Percentiles rank a stretch among this genome's conserved stretches.
phyloP scores from a whole-genome alignment of 2,888 invertebrate species.

The Drosophila austrosaltans region DNA sequence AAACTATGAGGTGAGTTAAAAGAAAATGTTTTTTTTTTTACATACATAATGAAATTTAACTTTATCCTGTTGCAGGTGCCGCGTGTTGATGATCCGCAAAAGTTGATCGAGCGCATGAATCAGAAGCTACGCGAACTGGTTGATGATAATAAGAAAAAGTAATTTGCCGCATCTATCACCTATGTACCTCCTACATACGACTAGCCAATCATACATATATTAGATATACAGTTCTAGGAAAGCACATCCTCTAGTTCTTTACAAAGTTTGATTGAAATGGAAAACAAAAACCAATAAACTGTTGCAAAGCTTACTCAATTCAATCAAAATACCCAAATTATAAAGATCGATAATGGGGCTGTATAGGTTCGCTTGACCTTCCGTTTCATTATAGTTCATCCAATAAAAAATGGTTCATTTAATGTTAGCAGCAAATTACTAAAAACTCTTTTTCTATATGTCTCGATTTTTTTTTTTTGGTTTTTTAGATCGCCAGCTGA shows the following conservation, averaged over 20 bases:
- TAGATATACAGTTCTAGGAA: neutral
- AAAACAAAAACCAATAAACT: slow-evolving; percentile 4
- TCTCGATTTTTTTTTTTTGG: neutral
- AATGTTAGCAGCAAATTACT: neutral
- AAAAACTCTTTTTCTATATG: neutral
- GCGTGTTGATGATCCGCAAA: slow-evolving; percentile 92
- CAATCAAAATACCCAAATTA: neutral
- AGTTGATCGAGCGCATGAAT: slow-evolving; percentile 86
- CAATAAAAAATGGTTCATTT: neutral
- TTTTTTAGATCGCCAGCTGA: slow-evolving; percentile 67
- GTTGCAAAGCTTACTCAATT: neutral
- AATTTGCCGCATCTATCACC: slow-evolving; percentile 43
- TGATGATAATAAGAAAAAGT: slow-evolving; percentile 86
- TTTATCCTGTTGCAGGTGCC: slow-evolving; percentile 86
- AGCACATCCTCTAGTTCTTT: neutral
- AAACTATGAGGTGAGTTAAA: slow-evolving; percentile 87
- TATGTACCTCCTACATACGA: neutral
- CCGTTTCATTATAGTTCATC: neutral
- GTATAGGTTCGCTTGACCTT: neutral
- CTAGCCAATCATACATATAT: slow-evolving; percentile 2
- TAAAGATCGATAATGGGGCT: neutral
- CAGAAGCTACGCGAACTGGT: slow-evolving; percentile 83
- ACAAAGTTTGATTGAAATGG: neutral
- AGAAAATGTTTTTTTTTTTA: neutral
- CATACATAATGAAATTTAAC: too few relatives aligned